Evolutionary conservation across 1,140 invertebrate species (phyloP).

Genomic region (Drosophila kanapiae): DNA sequence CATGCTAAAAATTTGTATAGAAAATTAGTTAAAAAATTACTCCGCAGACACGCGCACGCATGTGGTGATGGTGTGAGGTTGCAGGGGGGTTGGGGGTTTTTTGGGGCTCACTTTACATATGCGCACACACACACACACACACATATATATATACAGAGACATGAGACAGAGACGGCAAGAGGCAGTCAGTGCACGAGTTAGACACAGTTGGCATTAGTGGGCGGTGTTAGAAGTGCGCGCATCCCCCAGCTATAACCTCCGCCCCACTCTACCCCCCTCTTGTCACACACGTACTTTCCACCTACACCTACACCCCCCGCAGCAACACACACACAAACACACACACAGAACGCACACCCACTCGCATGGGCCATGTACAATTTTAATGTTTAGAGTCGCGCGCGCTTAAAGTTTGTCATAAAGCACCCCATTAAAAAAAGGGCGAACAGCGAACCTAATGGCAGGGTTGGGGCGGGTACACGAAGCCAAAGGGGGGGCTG

Average conservation of each 20-base stretch:
- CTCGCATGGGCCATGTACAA: conserved; percentile 59
- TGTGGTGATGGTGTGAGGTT: background rate
- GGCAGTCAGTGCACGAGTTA: conserved; percentile 45
- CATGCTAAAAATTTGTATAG: conserved; percentile 85
- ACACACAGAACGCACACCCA: conserved; percentile 35
- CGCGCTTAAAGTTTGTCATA: conserved; percentile 83
- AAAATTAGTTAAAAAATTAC: conserved; percentile 85
- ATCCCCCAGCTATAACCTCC: conserved; percentile 5
- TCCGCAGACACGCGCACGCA: conserved; percentile 75
- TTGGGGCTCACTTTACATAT: conserved; percentile 47
- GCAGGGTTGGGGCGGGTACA: conserved; percentile 2
- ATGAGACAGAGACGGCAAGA: conserved; percentile 18
- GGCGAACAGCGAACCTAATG: conserved; percentile 38
- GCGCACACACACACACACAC: conserved; percentile 36
- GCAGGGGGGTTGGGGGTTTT: conserved; percentile 1
- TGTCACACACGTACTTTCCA: conserved; percentile 8
- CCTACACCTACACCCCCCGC: conserved; percentile 21
- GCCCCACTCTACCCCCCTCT: background rate
- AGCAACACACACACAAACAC: conserved; percentile 8
- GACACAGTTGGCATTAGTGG: conserved; percentile 78
- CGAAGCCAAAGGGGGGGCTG: background rate
- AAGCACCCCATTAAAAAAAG: conserved; percentile 84
- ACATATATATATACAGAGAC: conserved; percentile 20
- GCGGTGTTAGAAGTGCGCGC: conserved; percentile 83
- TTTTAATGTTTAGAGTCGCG: conserved; percentile 70